Base-by-base conservation (phyloP, 2,113 vertebrate genomes). In the Cinclus cinclus region DNA sequence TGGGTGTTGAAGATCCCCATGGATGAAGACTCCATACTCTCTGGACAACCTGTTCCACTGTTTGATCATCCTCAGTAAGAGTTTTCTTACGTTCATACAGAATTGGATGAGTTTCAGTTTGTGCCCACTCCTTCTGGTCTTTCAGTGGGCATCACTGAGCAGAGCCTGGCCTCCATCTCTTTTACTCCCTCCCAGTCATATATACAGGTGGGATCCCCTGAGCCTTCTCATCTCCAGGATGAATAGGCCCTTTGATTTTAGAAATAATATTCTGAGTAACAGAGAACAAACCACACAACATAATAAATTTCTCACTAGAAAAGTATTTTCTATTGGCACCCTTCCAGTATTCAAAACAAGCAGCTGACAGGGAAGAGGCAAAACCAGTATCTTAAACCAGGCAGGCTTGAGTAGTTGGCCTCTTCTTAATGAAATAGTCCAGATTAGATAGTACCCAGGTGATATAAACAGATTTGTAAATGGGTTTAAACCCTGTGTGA, bases 351-450 rank as follows among this genome's bases (percentile, higher is more conserved):
- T 15, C 42, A 74, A 78, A 89, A 21, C 13, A 58, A 77, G 71
- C 11, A 2, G 17, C 37, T 50, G 67, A 42, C 21, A 85, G 30
- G 12, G 33, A 83, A 14, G 28, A 87, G 52, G 33, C 19, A 65
- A 82, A 14, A 24, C 31, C 37, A 47, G 30, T 6, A 37, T 53
- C 35, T 77, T 58, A 46, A 83, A 87, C 15, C 9, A 63, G 13
- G n/a, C 35, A 89, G 52, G 25, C 31, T 56, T 1, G 0, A 75
- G 74, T 0, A 55, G 41, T 13, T 3, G 0, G 22, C 8, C 46
- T 64, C 33, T 59, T 82, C 47, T 41, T 17, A 33, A 47, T 64
- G 37, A 30, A 41, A 20, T 0, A 68, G 13, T 37, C 16, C n/a
- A 22, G 49, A 78, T 83, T 33, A 74, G 13, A 47, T n/a, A 41